phyloP scores from a whole-genome alignment of 2,113 vertebrate genomes.

The Plecturocebus donacophilus region DNA sequence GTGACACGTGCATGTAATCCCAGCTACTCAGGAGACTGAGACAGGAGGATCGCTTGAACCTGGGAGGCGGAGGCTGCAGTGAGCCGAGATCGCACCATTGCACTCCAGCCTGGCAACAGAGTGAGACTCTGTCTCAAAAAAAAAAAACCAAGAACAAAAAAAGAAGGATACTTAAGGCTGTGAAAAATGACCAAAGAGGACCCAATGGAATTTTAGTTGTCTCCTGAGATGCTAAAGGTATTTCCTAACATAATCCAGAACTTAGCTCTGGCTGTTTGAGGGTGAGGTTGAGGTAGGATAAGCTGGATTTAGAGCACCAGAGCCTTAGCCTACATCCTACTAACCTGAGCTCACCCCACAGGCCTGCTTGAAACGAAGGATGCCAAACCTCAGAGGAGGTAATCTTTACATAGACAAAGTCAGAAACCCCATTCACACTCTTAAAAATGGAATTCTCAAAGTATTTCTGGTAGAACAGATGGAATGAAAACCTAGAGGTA shows the following conservation, averaged over 20 bases:
- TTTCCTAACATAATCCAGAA: background rate
- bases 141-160: background rate
- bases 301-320: background rate
- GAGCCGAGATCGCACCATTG: too few species aligned
- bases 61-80: too few species aligned
- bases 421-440: background rate
- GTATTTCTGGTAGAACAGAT: background rate
- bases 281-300: background rate
- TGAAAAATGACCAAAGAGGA: background rate
- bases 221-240: background rate
- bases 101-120: too few species aligned
- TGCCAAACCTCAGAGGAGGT: background rate
- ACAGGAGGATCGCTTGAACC: too few species aligned
- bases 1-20: too few species aligned
- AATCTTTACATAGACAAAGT: background rate
- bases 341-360: background rate
- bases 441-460: background rate
- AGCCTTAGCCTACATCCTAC: background rate
- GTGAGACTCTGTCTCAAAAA: too few species aligned
- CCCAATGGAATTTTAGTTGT: background rate
- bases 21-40: too few species aligned
- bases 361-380: background rate
- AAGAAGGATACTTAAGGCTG: background rate
- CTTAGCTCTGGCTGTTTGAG: background rate
- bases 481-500: background rate